Evolutionary conservation across 1,140 invertebrate genomes (phyloP).

Genomic region (Neuroterus valhalla): DNA sequence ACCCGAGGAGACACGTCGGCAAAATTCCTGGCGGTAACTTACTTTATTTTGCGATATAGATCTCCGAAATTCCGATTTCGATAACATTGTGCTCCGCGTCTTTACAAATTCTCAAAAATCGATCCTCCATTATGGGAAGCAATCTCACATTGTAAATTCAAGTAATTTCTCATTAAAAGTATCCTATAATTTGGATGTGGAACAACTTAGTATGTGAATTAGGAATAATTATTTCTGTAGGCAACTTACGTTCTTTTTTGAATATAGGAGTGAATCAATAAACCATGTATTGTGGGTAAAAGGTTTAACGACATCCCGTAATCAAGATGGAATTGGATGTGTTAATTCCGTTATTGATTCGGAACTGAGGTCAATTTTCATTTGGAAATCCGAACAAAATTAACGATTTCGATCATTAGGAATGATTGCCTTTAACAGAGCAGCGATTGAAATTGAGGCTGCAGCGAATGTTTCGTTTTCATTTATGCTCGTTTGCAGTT

Average conservation of each 20-base stretch:
- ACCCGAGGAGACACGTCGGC: conserved; percentile 59
- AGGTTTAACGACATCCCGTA: not conserved
- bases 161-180: too few relatives aligned
- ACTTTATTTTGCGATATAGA: conserved; percentile 66
- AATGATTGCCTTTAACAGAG: conserved; percentile 7
- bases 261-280: too few relatives aligned
- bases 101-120: not conserved
- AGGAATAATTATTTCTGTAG: too few relatives aligned
- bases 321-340: conserved; percentile 4
- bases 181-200: too few relatives aligned
- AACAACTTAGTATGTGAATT: too few relatives aligned
- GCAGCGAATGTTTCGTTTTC: conserved; percentile 8
- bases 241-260: too few relatives aligned
- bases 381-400: not conserved
- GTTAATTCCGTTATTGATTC: not conserved
- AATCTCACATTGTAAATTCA: not conserved
- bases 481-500: conserved; percentile 10
- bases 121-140: not conserved
- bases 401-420: conserved; percentile 22
- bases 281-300: too few relatives aligned
- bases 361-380: not conserved
- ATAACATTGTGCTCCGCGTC: conserved; percentile 16
- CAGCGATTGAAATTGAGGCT: conserved; percentile 3
- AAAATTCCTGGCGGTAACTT: conserved; percentile 63
- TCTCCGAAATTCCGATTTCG: conserved; percentile 33